A percentile compares a stretch with the other conserved stretches of the same genome.
Conservation (phyloP, 2,797 vertebrate genomes). For the Onychomys leucogaster region DNA sequence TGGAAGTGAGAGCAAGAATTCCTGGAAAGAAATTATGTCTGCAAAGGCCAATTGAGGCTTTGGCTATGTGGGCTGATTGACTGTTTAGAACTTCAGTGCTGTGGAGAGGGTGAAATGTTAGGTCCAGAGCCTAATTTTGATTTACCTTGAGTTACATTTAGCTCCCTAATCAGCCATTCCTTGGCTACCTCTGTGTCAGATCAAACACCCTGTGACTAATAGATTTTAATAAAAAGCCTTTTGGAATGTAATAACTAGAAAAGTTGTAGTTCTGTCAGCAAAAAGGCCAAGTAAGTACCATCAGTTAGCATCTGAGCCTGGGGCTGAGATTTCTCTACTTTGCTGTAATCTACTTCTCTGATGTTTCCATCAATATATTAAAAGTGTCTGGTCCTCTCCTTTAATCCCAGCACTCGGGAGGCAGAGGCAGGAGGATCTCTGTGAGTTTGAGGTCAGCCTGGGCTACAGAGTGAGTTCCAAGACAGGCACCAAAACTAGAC, state of each 20-base stretch:
- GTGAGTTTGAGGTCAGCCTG: not conserved
- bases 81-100: not conserved
- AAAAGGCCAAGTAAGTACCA: not conserved
- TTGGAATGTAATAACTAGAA: not conserved
- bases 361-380: not conserved
- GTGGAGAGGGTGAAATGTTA: not conserved
- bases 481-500: not conserved
- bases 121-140: not conserved
- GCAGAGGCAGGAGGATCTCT: not conserved
- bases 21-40: not conserved
- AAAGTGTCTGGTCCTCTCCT: not conserved
- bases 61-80: not conserved
- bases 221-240: not conserved
- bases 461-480: not conserved
- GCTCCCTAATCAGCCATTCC: not conserved
- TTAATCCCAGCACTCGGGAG: not conserved
- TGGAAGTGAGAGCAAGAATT: not conserved
- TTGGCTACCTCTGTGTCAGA: not conserved
- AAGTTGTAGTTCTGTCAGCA: not conserved
- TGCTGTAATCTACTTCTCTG: not conserved
- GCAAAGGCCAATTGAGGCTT: not conserved
- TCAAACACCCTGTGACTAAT: not conserved
- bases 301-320: not conserved
- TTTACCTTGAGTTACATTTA: not conserved
- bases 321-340: not conserved